Evolutionary conservation across 2,888 invertebrate species (phyloP), one percentile per base, ranked within the genome.

Genomic region (Caenorhabditis wallacei): DNA sequence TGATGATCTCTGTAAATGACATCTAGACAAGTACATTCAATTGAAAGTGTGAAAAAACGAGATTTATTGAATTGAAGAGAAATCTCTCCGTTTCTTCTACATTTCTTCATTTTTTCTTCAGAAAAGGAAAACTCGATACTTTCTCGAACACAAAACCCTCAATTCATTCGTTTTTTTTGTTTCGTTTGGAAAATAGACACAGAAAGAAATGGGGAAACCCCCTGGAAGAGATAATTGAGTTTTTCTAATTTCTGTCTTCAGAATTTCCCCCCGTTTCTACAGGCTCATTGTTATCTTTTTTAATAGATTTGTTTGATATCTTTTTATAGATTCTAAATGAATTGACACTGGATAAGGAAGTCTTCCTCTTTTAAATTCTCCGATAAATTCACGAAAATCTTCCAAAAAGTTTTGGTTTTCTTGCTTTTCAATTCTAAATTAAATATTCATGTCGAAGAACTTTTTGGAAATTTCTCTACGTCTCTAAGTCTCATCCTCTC

Each of bases 171-270:
- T n/a, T 48, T 48, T 18, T 22, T 40, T 37, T n/a, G n/a, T 61
- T 61, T 43, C 24, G 26, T 61, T 61, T 43, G n/a, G 26, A 43
- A 22, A 56, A 26, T 43, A 61, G 61, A 51, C 51, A 30, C 2
- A 24, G 61, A 61, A 24, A 22, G 61, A 48, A 22, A 30, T n/a
- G n/a, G n/a, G 48, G 37, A 43, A 48, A 26, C 24, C 20, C 43
- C 56, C 8, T 8, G 48, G 20, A 24, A 18, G 11, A 48, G 37
- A 71, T 71, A 71, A 71, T 71, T 71, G 71, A 71, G 61, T 71
- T 71, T 51, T 53, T 13, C 18, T 10, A 35, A 37, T 59, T 59
- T 10, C 54, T n/a, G 16, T 26, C 22, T 35, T 18, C n/a, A 18
- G 13, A 16, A 8, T 43, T 13, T 43, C 13, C 13, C 13, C 13